Conservation (phyloP, 2,113 vertebrate genomes). For the Solenodon paradoxus region DNA sequence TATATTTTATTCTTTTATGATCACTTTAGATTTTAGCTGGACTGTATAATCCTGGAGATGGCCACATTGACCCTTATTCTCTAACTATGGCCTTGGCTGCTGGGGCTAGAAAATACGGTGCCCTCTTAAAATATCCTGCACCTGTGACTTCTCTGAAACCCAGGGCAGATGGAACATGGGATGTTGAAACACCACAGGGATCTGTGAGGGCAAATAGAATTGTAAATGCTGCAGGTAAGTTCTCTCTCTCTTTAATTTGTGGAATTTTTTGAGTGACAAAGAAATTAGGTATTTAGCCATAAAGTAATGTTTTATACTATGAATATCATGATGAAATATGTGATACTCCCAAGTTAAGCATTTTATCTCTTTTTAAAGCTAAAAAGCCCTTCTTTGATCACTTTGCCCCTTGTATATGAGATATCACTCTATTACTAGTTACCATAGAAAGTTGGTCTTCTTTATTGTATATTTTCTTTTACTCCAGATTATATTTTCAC, state of each 20-base stretch:
- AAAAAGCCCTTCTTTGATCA: background rate
- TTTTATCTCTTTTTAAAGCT: background rate
- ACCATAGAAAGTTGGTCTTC: background rate
- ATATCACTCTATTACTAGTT: background rate
- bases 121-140: conserved; percentile 92
- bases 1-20: too few species aligned
- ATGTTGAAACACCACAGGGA: conserved; percentile 93
- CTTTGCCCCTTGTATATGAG: background rate
- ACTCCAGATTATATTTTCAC: background rate
- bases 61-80: conserved; percentile 99
- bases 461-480: background rate
- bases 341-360: background rate
- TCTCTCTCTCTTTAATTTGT: background rate
- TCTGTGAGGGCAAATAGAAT: conserved; percentile 90
- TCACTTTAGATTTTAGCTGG: conserved; percentile 91
- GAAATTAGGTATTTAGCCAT: background rate
- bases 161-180: conserved; percentile 91
- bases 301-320: background rate
- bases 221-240: conserved; percentile 92
- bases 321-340: background rate
- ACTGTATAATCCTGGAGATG: conserved; percentile 95
- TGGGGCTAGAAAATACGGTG: conserved; percentile 95
- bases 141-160: conserved; percentile 88
- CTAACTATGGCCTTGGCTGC: conserved; percentile 97
- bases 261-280: background rate